Conservation (phyloP, 2,113 vertebrate genomes). For the Gymnogyps californianus region DNA sequence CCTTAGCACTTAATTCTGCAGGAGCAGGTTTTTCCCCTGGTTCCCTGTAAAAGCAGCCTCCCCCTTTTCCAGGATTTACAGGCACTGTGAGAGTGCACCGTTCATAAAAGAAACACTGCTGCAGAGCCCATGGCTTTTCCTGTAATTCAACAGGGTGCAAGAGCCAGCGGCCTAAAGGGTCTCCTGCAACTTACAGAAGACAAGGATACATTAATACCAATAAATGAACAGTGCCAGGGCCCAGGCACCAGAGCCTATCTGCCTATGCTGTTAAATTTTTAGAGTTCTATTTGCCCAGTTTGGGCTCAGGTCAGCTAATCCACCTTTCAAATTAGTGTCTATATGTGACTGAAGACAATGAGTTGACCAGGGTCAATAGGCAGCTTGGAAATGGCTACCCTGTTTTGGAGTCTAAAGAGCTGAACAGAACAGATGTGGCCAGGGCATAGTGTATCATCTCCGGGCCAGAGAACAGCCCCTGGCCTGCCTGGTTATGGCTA, state of each 20-base stretch:
- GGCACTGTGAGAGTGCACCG: neutral
- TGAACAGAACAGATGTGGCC: neutral
- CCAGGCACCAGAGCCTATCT: neutral
- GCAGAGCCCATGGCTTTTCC: neutral
- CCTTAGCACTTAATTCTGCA: neutral
- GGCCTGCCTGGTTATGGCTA: neutral
- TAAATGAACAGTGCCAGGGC: rapidly evolving
- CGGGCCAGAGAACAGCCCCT: neutral
- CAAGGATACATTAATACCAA: neutral
- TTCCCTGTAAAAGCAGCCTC: neutral
- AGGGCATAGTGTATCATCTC: rapidly evolving
- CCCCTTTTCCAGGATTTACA: neutral
- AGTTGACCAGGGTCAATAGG: neutral
- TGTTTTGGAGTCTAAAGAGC: neutral
- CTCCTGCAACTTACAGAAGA: neutral
- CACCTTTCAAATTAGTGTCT: neutral
- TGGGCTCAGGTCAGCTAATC: neutral
- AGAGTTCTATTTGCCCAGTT: neutral
- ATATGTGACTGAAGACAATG: neutral
- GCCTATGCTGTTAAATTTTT: neutral
- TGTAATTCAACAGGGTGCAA: neutral
- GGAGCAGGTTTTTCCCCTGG: neutral
- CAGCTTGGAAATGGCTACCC: neutral
- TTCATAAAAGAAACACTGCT: neutral
- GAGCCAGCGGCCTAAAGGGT: neutral